Conservation (phyloP, 2,113 vertebrate species). For the Amblyopsis rosae region DNA sequence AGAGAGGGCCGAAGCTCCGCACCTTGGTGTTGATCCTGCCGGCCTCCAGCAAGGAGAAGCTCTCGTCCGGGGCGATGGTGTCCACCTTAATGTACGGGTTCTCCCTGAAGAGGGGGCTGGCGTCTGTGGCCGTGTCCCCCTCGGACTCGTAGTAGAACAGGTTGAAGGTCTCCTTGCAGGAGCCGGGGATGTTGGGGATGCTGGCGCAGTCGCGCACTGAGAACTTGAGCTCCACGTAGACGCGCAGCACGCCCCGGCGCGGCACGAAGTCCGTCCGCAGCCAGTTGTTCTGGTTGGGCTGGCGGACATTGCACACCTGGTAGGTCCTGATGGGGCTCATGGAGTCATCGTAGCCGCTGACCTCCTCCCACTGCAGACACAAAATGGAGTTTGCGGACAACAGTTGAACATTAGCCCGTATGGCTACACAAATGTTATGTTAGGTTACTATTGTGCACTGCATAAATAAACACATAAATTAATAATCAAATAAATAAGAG, state of each 20-base stretch:
- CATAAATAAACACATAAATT: too few species aligned
- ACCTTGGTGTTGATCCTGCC: slow-evolving; percentile 96
- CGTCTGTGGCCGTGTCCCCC: slow-evolving; percentile 86
- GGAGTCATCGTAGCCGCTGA: slow-evolving; percentile 94
- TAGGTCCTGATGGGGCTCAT: slow-evolving; percentile 99
- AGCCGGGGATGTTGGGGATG: slow-evolving; percentile 97
- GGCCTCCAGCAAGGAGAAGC: slow-evolving; percentile 90
- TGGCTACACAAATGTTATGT: too few species aligned
- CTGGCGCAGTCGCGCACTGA: slow-evolving; percentile 96
- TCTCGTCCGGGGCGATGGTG: slow-evolving; percentile 96
- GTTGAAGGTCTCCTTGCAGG: slow-evolving; percentile 99
- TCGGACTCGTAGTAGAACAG: slow-evolving; percentile 98
- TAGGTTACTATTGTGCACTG: too few species aligned
- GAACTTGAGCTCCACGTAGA: slow-evolving; percentile 98
- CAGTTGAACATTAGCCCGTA: background rate
- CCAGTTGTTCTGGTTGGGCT: slow-evolving; percentile 98
- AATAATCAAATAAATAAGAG: too few species aligned
- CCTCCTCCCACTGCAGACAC: slow-evolving; percentile 93
- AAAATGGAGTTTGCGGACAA: slow-evolving; percentile 29
- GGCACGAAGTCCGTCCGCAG: slow-evolving; percentile 93
- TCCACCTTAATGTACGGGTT: slow-evolving; percentile 99
- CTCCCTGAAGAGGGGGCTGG: slow-evolving; percentile 94
- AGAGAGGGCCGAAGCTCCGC: slow-evolving; percentile 96
- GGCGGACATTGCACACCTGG: slow-evolving; percentile 94
- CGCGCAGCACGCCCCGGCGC: slow-evolving; percentile 87